Evolutionary conservation across 2,113 vertebrate genomes (phyloP).

Genomic region (Connochaetes taurinus): DNA sequence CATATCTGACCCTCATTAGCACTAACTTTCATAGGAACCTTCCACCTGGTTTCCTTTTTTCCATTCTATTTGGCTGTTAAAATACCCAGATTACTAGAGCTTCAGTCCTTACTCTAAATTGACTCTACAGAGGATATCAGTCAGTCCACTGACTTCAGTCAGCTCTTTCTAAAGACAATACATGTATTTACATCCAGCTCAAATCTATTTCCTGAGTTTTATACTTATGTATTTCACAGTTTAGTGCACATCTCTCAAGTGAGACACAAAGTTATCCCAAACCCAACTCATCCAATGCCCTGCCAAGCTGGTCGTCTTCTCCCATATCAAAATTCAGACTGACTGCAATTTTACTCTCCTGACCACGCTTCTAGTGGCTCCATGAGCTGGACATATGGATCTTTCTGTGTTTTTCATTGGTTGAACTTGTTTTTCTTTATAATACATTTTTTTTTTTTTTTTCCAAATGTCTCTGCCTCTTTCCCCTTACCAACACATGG

Average conservation of each 20-base stretch:
- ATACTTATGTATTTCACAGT: neutral
- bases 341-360: neutral
- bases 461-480: neutral
- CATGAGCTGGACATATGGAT: neutral
- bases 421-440: neutral
- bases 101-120: neutral
- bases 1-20: neutral
- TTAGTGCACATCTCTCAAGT: neutral
- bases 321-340: neutral
- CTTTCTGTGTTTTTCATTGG: neutral
- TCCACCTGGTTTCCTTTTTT: neutral
- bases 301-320: neutral
- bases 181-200: neutral
- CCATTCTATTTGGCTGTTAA: neutral
- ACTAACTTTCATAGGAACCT: neutral
- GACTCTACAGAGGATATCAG: neutral
- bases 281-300: neutral
- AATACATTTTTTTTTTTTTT: neutral
- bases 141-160: neutral
- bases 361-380: neutral
- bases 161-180: neutral
- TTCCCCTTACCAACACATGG: neutral
- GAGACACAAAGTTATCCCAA: neutral
- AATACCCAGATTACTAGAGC: neutral
- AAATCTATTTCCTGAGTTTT: neutral